Conservation (phyloP, 1,140 invertebrate species). For the Ladona fulva region DNA sequence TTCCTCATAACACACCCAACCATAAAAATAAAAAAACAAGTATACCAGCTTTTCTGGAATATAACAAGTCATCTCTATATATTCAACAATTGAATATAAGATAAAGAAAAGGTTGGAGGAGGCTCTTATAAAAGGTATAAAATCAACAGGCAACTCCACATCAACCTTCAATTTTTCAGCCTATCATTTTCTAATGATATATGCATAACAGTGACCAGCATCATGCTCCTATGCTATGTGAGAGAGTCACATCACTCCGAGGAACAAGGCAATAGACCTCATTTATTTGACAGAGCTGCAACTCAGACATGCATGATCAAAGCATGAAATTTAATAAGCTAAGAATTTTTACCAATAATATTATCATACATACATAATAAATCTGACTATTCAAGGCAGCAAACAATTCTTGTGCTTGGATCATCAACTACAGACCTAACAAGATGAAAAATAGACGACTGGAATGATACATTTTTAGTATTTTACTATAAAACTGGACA, state of each 20-base stretch:
- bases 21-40: constrained; percentile 11
- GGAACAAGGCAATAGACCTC: not conserved
- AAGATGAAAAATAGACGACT: constrained; percentile 7
- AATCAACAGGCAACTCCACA: constrained; percentile 4
- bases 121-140: constrained; percentile 1
- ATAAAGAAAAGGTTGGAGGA: not conserved
- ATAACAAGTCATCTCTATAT: constrained; percentile 7
- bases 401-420: not conserved
- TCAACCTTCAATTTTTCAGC: not conserved
- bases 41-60: not conserved
- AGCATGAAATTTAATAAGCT: not conserved
- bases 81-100: constrained; percentile 8
- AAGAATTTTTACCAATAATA: not conserved
- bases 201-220: not conserved
- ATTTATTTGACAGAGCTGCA: not conserved
- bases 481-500: constrained; percentile 5
- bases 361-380: not conserved
- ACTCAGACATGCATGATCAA: not conserved
- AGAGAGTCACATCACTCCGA: not conserved
- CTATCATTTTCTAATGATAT: not conserved
- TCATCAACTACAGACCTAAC: not conserved
- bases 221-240: not conserved
- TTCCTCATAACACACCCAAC: not conserved
- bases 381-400: not conserved
- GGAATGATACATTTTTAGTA: not conserved